Base-by-base conservation (phyloP, 1,140 invertebrate species). In the Calliphora vicina region DNA sequence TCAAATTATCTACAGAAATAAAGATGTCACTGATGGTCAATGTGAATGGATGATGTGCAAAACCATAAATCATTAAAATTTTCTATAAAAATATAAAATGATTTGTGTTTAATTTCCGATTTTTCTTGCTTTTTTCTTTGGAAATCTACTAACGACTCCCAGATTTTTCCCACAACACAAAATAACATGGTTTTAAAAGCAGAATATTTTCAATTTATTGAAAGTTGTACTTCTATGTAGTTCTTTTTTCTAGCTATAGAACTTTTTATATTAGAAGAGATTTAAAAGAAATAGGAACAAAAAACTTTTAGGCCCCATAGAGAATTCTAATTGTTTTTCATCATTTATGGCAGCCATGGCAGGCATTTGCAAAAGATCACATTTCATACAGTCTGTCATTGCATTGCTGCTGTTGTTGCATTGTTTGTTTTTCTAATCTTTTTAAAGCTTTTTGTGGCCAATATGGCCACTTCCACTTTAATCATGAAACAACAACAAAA, bases 291-390 rank as follows among this genome's bases (percentile, higher is more conserved):
- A 57, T 17, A 57, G n/a, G 10, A 0, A 57, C 0, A 67, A 23
- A 23, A 23, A 67, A 67, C n/a, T 20, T 78, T 23, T 43, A 43
- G 13, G 23, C 35, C 35, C 74, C 74, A 78, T 78, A 43, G 74
- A 78, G 74, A 78, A 78, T 78, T 78, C 74, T 78, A 78, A 78
- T 78, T 78, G 74, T 78, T 78, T 78, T 78, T 78, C 35, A 23
- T 42, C 74, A 78, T 78, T 78, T 78, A 78, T 43, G 74, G 74
- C 74, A 67, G n/a, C 61, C 61, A 78, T 78, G 26, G n/a, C 23
- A 45, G 9, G 35, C 74, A 43, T 78, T 78, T 78, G 74, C n/a
- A 78, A 42, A n/a, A 43, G 74, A 78, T 78, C 74, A 78, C 74
- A 78, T 78, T 78, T 43, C 74, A 78, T 78, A 23, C 35, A 17